These are phyloP conservation scores for Octopus sinensis DNA, from an alignment of 1,140 invertebrate species.

Conservation along the genomic window DNA sequence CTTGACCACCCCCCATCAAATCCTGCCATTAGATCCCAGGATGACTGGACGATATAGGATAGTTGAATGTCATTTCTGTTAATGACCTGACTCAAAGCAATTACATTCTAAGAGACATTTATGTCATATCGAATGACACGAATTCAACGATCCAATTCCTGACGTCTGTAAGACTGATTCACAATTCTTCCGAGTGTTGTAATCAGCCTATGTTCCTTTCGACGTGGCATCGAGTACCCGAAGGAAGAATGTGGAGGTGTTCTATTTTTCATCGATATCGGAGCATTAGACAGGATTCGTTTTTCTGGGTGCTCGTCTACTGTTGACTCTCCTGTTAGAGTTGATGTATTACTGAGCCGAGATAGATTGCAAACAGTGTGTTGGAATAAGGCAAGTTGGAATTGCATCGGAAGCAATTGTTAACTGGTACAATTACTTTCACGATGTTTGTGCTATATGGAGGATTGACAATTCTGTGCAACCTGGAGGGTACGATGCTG, in stretches of 20 bases:
- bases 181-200: not conserved
- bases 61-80: no score
- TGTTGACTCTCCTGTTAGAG: not conserved
- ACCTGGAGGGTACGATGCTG: not conserved
- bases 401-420: not conserved
- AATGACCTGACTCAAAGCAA: no score
- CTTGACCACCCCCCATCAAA: no score
- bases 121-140: no score
- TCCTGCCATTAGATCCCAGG: no score
- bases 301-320: not conserved
- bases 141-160: not conserved
- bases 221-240: not conserved
- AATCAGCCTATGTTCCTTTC: not conserved
- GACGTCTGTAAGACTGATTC: not conserved
- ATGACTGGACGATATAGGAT: no score
- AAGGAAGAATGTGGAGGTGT: not conserved
- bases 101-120: no score
- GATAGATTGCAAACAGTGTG: not conserved
- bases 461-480: not conserved
- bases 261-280: not conserved
- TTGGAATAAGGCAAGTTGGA: not conserved
- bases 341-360: not conserved
- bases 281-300: not conserved
- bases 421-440: not conserved
- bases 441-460: constrained; percentile 7